Evolutionary conservation across 2,797 vertebrate genomes (phyloP).

Genomic region (Mareca strepera): DNA sequence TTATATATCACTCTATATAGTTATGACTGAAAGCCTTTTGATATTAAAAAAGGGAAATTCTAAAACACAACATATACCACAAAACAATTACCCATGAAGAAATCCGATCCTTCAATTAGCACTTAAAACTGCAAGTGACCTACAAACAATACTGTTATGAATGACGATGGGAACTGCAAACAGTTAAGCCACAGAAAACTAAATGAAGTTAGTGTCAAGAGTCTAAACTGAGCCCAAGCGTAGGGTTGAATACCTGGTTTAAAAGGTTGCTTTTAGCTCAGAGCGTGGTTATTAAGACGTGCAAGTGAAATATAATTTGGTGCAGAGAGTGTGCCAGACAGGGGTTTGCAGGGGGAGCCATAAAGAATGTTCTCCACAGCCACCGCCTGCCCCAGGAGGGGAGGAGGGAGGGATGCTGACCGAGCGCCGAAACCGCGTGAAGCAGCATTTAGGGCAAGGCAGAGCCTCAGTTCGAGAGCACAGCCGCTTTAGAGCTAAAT

Average conservation of each 20-base stretch:
- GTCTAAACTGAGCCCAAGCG: constrained; percentile 42
- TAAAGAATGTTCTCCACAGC: constrained; percentile 42
- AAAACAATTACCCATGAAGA: constrained; percentile 72
- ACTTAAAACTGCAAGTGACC: constrained; percentile 78
- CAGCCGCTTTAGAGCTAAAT: neutral
- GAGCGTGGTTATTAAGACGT: constrained; percentile 38
- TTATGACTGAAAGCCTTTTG: constrained; percentile 63
- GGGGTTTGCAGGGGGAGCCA: constrained; percentile 35
- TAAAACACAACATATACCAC: constrained; percentile 60
- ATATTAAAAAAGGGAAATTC: constrained; percentile 63
- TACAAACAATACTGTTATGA: constrained; percentile 71
- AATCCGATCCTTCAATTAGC: constrained; percentile 77
- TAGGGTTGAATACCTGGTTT: constrained; percentile 51
- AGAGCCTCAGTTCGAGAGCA: neutral
- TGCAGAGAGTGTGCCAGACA: neutral
- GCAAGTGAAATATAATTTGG: constrained; percentile 59
- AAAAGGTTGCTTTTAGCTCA: constrained; percentile 70
- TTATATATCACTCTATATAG: constrained; percentile 65
- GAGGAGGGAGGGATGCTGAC: constrained; percentile 46
- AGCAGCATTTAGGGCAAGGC: constrained; percentile 14
- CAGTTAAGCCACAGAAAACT: constrained; percentile 62
- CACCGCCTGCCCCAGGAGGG: constrained; percentile 32
- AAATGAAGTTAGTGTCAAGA: constrained; percentile 58
- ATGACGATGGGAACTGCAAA: constrained; percentile 60
- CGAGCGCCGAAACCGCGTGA: neutral